Percentiles rank a stretch among this genome's conserved stretches.
Evolutionary conservation across 2,797 vertebrate species (phyloP).

Genomic region (Bryconaethiops microstoma): DNA sequence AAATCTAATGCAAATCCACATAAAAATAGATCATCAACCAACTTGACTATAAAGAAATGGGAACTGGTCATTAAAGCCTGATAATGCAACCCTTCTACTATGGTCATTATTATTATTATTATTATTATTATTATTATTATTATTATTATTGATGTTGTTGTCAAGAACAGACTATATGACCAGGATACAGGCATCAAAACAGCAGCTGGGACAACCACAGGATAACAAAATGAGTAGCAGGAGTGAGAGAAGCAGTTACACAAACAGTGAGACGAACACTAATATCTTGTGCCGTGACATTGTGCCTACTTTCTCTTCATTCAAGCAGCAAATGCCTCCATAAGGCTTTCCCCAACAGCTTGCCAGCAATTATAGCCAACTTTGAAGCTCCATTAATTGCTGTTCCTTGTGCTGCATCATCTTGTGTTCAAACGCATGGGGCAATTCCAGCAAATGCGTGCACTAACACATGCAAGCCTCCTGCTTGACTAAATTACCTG

Average conservation of each 20-base stretch:
- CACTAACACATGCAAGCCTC: conserved; percentile 16
- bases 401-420: conserved; percentile 31
- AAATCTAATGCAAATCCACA: no score
- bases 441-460: conserved; percentile 26
- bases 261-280: conserved; percentile 26
- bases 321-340: conserved; percentile 42
- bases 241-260: conserved; percentile 12
- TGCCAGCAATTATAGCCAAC: conserved; percentile 50
- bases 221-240: conserved; percentile 6
- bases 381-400: conserved; percentile 53
- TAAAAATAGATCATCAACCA: no score
- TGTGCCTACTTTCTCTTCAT: conserved; percentile 25
- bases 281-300: neutral
- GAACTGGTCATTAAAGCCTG: no score
- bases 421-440: conserved; percentile 36
- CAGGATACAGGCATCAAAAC: neutral
- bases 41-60: no score
- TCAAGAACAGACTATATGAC: no score
- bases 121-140: no score
- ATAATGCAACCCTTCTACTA: no score
- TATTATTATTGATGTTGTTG: no score
- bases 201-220: no score
- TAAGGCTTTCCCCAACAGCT: conserved; percentile 33
- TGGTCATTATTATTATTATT: no score
- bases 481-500: conserved; percentile 48